Evolutionary conservation across 2,113 vertebrate species (phyloP), one percentile per base, ranked within the genome.

Genomic region (Nanorana parkeri): DNA sequence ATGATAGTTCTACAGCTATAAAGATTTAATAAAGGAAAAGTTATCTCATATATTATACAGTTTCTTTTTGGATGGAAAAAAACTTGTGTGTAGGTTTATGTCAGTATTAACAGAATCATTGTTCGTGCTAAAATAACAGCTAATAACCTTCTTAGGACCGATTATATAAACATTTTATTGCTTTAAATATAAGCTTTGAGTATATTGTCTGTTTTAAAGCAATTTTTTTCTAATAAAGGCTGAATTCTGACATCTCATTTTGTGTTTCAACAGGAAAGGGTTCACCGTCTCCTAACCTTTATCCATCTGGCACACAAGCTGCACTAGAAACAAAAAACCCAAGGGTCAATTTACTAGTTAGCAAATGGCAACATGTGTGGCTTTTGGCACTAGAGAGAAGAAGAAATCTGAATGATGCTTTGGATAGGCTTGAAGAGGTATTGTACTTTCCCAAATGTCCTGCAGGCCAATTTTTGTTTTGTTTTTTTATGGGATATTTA

Each of bases 291-390:
- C 96, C 96, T 85, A 89, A 93, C 17, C 91, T 99, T 77, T 99
- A 98, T 80, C 90, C 93, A 0, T 93, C 96, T 84, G 92, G 95
- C 54, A 87, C 96, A 2, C 96, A 97, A 85, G 71, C 95, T 0
- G 94, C 94, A 78, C 95, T 99, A 0, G 97, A 99, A 90, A 99
- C 96, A 61, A 99, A 98, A 90, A 98, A 99, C 85, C 97, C 98
- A 24, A 93, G 94, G 36, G 95, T 97, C 6, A 98, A 99, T 89
- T 92, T 99, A 84, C 86, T 99, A 86, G 96, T 99, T 84, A 96
- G 96, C 89, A 99, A 97, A 87, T 99, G 98, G 98, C 98, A 99
- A 86, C 98, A 99, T 71, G 98, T 99, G 78, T 99, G 98, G 98
- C 95, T 99, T 69, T 93, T 99, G n/a, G 97, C 98, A 0, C 81